These are phyloP conservation scores for Exaiptasia diaphana DNA, from an alignment of 64 coral and sea anemone genomes.

Conservation along the genomic window DNA sequence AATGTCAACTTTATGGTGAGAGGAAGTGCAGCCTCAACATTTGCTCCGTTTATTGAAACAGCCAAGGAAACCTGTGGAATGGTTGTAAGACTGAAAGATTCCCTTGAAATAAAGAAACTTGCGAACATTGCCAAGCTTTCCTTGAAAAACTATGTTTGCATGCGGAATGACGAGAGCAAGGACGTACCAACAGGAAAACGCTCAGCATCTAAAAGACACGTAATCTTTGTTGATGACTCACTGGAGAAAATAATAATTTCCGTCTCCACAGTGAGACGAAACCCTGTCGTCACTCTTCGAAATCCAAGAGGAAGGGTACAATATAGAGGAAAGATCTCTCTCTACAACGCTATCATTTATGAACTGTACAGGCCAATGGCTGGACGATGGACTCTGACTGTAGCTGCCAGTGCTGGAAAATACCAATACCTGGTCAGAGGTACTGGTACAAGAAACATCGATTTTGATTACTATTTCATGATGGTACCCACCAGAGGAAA, in stretches of 20 bases:
- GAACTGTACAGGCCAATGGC: constrained; percentile 37
- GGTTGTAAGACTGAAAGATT: constrained; percentile 19
- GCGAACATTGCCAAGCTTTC: not conserved
- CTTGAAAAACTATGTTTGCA: constrained; percentile 30
- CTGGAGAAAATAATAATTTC: constrained; percentile 55
- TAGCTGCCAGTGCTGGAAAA: constrained; percentile 19
- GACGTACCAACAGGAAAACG: not conserved
- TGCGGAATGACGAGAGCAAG: too few relatives aligned
- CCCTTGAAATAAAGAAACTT: constrained; percentile 20
- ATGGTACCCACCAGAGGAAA: constrained; percentile 9
- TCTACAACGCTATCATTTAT: constrained; percentile 51
- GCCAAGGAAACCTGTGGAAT: constrained; percentile 60
- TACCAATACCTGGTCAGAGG: constrained; percentile 45
- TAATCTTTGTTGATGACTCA: constrained; percentile 56
- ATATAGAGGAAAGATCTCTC: constrained; percentile 1
- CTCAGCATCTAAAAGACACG: constrained; percentile 11
- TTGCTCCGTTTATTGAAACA: constrained; percentile 24
- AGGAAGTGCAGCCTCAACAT: not conserved
- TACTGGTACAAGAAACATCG: constrained; percentile 36
- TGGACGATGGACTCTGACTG: constrained; percentile 48
- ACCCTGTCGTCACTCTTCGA: constrained; percentile 29
- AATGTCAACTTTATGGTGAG: constrained; percentile 50
- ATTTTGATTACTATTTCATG: constrained; percentile 59
- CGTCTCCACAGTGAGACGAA: constrained; percentile 16
- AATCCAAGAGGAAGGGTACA: constrained; percentile 26